Conservation (phyloP, 2,888 invertebrate genomes). For the Campopleginae sp. region DNA sequence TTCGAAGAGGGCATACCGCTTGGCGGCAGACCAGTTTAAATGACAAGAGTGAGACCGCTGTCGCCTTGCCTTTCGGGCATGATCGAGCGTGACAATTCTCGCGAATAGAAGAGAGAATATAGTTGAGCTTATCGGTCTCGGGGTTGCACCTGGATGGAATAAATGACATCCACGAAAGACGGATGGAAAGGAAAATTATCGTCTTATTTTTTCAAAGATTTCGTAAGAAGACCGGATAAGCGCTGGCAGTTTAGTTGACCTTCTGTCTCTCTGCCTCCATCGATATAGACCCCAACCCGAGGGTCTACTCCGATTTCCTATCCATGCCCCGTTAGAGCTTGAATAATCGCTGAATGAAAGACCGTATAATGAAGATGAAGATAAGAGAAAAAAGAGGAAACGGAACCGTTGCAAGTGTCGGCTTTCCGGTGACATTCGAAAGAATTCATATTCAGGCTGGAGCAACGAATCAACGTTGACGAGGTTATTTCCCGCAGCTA, state of each 20-base stretch:
- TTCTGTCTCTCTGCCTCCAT: slow-evolving; percentile 25
- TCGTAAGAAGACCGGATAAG: slow-evolving; percentile 43
- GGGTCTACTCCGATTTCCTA: slow-evolving; percentile 15
- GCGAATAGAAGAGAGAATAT: slow-evolving; percentile 45
- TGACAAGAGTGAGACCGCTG: slow-evolving; percentile 23
- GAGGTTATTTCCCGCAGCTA: background rate
- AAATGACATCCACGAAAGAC: slow-evolving; percentile 34
- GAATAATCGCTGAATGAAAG: slow-evolving; percentile 28
- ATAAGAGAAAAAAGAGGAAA: background rate
- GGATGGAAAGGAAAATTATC: slow-evolving; percentile 53
- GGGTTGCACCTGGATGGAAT: slow-evolving; percentile 26
- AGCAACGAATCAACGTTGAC: background rate
- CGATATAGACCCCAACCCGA: background rate
- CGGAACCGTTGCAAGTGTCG: background rate
- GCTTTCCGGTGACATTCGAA: slow-evolving; percentile 6
- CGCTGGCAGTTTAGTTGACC: slow-evolving; percentile 28
- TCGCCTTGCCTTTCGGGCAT: slow-evolving; percentile 68
- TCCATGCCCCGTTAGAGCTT: slow-evolving; percentile 46
- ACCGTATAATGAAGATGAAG: slow-evolving; percentile 29
- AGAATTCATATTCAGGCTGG: background rate
- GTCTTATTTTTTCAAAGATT: slow-evolving; percentile 50
- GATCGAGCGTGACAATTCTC: slow-evolving; percentile 68
- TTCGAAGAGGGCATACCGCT: slow-evolving; percentile 53
- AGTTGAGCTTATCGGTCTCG: slow-evolving; percentile 55
- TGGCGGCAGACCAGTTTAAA: slow-evolving; percentile 38